phyloP scores from a whole-genome alignment of 1,140 invertebrate genomes.

The Homalodisca vitripennis region DNA sequence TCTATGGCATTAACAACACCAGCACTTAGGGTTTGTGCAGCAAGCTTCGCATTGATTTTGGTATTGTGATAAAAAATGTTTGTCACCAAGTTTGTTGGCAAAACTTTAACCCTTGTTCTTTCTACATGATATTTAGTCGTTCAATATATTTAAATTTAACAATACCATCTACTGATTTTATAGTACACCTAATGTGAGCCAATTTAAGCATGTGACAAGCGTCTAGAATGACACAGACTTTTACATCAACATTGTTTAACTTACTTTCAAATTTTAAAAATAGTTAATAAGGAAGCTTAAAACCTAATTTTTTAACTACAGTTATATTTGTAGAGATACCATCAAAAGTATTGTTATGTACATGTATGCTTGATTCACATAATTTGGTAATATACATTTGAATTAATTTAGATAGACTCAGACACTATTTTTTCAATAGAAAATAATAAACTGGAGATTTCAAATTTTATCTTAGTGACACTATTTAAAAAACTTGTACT shows the following conservation, averaged over 20 bases:
- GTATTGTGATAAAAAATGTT: not conserved
- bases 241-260: not conserved
- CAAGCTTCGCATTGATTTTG: not conserved
- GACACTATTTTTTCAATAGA: not conserved
- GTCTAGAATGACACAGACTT: not conserved
- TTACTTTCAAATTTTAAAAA: not conserved
- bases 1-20: not conserved
- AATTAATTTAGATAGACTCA: not conserved
- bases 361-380: not conserved
- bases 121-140: not conserved
- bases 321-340: not conserved
- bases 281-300: not conserved
- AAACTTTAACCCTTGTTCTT: not conserved
- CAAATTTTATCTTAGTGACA: not conserved
- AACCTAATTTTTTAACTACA: not conserved
- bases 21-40: not conserved
- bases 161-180: not conserved
- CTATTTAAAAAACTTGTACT: not conserved
- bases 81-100: not conserved
- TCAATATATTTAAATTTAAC: not conserved
- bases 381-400: not conserved
- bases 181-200: not conserved
- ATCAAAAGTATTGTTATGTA: not conserved
- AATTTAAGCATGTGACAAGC: not conserved
- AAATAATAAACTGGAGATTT: not conserved